A percentile compares a stretch with the other conserved stretches of the same genome.
Evolutionary conservation across 2,888 invertebrate genomes (phyloP).

Genomic region (Tryphoninae sp.): DNA sequence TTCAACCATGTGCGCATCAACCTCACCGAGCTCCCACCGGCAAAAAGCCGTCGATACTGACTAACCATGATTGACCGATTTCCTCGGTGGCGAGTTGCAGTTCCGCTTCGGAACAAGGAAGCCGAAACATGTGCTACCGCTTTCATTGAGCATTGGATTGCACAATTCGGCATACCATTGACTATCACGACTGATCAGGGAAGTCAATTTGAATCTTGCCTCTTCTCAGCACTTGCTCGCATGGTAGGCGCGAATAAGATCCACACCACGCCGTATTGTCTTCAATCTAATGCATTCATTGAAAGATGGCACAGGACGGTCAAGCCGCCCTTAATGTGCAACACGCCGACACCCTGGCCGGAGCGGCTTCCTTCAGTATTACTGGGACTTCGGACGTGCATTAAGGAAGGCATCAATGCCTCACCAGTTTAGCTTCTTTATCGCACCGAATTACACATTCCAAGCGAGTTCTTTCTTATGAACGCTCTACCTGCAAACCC

Average conservation of each 20-base stretch:
- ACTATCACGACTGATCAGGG: constrained; percentile 73
- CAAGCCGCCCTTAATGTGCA: constrained; percentile 37
- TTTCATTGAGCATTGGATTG: constrained; percentile 70
- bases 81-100: constrained; percentile 70
- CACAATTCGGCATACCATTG: constrained; percentile 71
- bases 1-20: constrained; percentile 37
- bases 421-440: constrained; percentile 20
- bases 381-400: constrained; percentile 16
- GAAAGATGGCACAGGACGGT: constrained; percentile 61
- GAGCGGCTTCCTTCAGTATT: constrained; percentile 28
- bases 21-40: constrained; percentile 25
- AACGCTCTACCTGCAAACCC: no score
- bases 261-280: constrained; percentile 66
- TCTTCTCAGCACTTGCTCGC: constrained; percentile 55
- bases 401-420: constrained; percentile 30
- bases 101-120: constrained; percentile 69
- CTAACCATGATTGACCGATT: constrained; percentile 68
- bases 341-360: not conserved
- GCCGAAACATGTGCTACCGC: constrained; percentile 69
- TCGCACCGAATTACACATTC: constrained; percentile 18
- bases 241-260: constrained; percentile 59
- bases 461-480: constrained; percentile 25
- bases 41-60: constrained; percentile 66
- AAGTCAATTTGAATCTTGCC: constrained; percentile 67
- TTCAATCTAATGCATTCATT: constrained; percentile 67